A percentile compares a stretch with the other conserved stretches of the same genome.
Conservation (phyloP, 1,140 invertebrate genomes). For the Drosophila lowei region DNA sequence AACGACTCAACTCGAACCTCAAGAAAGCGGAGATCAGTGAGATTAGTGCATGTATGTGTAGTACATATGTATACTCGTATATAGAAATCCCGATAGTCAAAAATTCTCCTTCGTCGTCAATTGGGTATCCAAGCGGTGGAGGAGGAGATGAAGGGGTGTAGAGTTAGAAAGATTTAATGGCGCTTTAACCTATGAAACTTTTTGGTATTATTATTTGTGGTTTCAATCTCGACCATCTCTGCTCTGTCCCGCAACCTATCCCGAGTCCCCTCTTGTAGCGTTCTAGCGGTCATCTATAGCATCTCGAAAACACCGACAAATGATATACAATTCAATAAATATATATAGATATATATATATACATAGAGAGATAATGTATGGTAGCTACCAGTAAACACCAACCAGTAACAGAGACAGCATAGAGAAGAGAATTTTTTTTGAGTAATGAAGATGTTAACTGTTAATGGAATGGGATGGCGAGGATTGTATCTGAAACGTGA, state of each 20-base stretch:
- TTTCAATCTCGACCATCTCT: conserved; percentile 45
- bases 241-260: conserved; percentile 16
- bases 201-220: conserved; percentile 44
- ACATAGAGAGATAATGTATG: conserved; percentile 24
- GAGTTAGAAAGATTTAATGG: conserved; percentile 16
- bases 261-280: conserved; percentile 8
- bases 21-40: conserved; percentile 47
- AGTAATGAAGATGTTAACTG: conserved; percentile 27
- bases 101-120: conserved; percentile 14
- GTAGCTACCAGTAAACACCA: conserved; percentile 10
- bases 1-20: conserved; percentile 59
- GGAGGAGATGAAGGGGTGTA: background rate
- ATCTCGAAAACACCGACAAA: conserved; percentile 45
- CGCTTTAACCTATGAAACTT: conserved; percentile 38
- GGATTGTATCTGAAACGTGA: conserved; percentile 69
- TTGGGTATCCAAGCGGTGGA: background rate
- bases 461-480: conserved; percentile 30
- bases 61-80: conserved; percentile 4
- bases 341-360: conserved; percentile 25
- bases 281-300: conserved; percentile 34
- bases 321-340: conserved; percentile 62
- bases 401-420: background rate
- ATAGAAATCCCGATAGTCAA: conserved; percentile 34
- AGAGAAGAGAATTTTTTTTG: conserved; percentile 32
- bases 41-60: conserved; percentile 32